These are phyloP conservation scores for Atopsyche davidsoni DNA, from an alignment of 1,140 invertebrate species.

Conservation along the genomic window DNA sequence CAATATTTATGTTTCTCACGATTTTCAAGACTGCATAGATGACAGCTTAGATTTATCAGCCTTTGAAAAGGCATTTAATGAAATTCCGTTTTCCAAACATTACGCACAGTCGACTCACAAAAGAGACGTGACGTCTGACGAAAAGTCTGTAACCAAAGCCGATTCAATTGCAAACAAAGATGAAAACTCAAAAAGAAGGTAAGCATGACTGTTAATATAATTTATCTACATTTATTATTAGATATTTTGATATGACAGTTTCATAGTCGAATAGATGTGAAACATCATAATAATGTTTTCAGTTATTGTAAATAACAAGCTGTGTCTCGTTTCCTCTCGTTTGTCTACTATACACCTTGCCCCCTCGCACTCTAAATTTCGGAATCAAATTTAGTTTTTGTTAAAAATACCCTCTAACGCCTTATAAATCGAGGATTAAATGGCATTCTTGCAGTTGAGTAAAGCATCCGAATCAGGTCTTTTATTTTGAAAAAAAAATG, in stretches of 20 bases:
- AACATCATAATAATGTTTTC: constrained; percentile 15
- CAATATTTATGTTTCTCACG: constrained; percentile 45
- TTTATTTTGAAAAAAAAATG: too few relatives aligned
- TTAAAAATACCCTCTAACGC: constrained; percentile 30
- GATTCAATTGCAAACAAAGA: constrained; percentile 14
- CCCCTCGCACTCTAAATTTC: constrained; percentile 19
- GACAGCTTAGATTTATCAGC: constrained; percentile 50
- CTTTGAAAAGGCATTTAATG: constrained; percentile 49
- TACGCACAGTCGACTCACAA: constrained; percentile 38
- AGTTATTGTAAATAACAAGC: constrained; percentile 14
- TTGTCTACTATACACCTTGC: constrained; percentile 7
- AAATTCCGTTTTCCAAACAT: constrained; percentile 38
- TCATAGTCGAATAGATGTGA: too few relatives aligned
- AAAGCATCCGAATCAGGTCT: too few relatives aligned
- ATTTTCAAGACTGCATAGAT: constrained; percentile 52
- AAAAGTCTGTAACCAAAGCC: constrained; percentile 26
- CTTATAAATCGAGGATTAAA: constrained; percentile 26
- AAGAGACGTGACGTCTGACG: constrained; percentile 36
- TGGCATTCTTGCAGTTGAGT: too few relatives aligned
- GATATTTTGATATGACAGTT: constrained; percentile 7
- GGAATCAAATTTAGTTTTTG: constrained; percentile 25
- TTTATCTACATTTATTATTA: neutral
- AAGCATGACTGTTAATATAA: too few relatives aligned
- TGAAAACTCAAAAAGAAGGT: constrained; percentile 18
- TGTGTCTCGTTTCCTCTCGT: constrained; percentile 21